A percentile compares a stretch with the other conserved stretches of the same genome.
Evolutionary conservation across 2,113 vertebrate genomes (phyloP).

Genomic region (Cephalopholis sonnerati): DNA sequence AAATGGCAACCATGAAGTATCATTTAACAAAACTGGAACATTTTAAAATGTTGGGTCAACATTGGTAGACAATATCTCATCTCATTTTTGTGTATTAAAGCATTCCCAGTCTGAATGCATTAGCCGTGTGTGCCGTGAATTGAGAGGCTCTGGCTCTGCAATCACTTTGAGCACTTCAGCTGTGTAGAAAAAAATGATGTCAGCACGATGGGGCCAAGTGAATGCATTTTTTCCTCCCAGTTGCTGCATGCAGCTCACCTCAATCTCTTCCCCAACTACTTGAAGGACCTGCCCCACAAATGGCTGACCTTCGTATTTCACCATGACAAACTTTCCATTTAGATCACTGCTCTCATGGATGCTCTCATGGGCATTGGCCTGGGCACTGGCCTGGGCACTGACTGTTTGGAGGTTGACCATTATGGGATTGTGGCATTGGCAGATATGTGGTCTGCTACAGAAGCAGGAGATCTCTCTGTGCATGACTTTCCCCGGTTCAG

Average conservation of each 20-base stretch:
- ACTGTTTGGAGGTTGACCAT: background rate
- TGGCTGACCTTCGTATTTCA: background rate
- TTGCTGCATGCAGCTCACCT: background rate
- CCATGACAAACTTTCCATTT: background rate
- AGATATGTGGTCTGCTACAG: background rate
- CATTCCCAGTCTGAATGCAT: no score
- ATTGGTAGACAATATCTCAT: no score
- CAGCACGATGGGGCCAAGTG: background rate
- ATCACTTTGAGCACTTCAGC: background rate
- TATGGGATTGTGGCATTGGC: background rate
- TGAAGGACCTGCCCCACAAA: background rate
- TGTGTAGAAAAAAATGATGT: background rate
- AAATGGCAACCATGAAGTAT: no score
- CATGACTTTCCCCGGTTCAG: background rate
- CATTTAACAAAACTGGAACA: no score
- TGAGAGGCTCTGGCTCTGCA: background rate
- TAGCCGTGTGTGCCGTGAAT: background rate
- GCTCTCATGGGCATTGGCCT: background rate
- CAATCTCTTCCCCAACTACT: background rate
- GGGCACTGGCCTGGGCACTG: no score
- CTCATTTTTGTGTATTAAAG: no score
- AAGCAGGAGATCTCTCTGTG: background rate
- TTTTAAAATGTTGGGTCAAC: no score
- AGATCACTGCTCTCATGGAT: background rate
- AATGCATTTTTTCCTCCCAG: background rate